Base-by-base conservation (phyloP, 1,140 invertebrate genomes). In the Dreissena polymorpha region DNA sequence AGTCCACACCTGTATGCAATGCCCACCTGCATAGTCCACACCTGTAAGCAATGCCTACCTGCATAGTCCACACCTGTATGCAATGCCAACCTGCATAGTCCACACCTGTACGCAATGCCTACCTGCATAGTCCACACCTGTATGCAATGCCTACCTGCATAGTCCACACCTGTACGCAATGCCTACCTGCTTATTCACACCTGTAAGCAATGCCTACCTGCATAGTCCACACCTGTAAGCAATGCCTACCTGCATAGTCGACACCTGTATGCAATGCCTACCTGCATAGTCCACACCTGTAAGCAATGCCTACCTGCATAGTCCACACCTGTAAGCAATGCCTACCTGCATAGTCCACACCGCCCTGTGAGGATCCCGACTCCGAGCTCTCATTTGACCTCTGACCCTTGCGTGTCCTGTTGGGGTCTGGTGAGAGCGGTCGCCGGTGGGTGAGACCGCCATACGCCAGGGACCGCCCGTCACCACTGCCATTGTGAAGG, bases 401-500 rank as follows among this genome's bases (percentile, higher is more conserved):
- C 50, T 64, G 68, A 16, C 78, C 76, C 81, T 63, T 79, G 3
- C 83, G 27, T 29, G 39, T 65, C 21, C 85, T 57, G 57, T 81
- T 72, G 3, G 73, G 69, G 70, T 88, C 89, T 78, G 90, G 90
- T 27, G 88, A 89, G 2, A 86, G 87, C 7, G 89, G 90, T 74
- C 90, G 80, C 39, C 91, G 82, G 67, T 89, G 88, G 25, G 90
- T 91, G 23, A 88, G 13, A 18, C 88, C 80, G n/a, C 90, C 90
- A 60, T 79, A 86, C 1, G 83, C 83, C 18, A 86, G 87, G n/a
- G 87, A 87, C 27, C 86, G 70, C 1, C 86, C 78, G 10, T 88
- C 88, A 39, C 85, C 76, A 27, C 53, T 63, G 6, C 85, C 84
- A 53, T 86, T 85, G 83, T 73, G 78, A 23, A 90, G 68, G 13